A percentile compares a stretch with the other conserved stretches of the same genome.
phyloP scores from a whole-genome alignment of 1,140 invertebrate species.

The Macrobrachium nipponense region DNA sequence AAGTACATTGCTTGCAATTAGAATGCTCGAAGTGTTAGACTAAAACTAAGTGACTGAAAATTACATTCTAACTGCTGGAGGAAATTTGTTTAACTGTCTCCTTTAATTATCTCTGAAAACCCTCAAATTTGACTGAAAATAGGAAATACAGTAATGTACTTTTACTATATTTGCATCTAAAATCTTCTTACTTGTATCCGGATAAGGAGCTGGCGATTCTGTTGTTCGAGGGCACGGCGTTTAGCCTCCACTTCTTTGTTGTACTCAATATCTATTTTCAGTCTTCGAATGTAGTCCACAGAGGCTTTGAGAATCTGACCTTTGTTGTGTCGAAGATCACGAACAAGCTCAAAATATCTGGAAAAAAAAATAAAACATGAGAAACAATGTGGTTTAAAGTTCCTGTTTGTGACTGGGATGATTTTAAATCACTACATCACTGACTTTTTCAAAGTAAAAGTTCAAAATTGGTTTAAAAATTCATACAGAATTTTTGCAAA shows the following conservation, averaged over 20 bases:
- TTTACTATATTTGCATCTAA: not conserved
- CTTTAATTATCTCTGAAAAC: too few relatives aligned
- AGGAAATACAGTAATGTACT: not conserved
- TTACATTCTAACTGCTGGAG: too few relatives aligned
- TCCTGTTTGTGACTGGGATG: too few relatives aligned
- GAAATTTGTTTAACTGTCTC: not conserved
- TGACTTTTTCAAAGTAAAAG: too few relatives aligned
- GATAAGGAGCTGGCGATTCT: slow-evolving; percentile 84
- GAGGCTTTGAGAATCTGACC: slow-evolving; percentile 98
- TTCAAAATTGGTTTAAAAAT: too few relatives aligned
- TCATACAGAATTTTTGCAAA: too few relatives aligned
- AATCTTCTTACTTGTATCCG: slow-evolving; percentile 79
- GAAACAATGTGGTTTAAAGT: too few relatives aligned
- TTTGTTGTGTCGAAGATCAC: slow-evolving; percentile 90
- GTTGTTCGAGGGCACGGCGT: slow-evolving; percentile 82
- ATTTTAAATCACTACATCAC: too few relatives aligned
- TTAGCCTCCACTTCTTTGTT: slow-evolving; percentile 83
- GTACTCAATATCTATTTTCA: slow-evolving; percentile 87
- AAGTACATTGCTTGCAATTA: too few relatives aligned
- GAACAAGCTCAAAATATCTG: slow-evolving; percentile 82
- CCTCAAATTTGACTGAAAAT: too few relatives aligned
- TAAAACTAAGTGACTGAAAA: too few relatives aligned
- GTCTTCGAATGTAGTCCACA: slow-evolving; percentile 93
- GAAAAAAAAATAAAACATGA: slow-evolving; percentile 8
- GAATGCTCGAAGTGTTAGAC: too few relatives aligned